Evolutionary conservation across 30 jellyfish, hydroid and myxozoan species (phyloP), one percentile per base, ranked within the genome.

Genomic region (Pseudorhiza aurosa): DNA sequence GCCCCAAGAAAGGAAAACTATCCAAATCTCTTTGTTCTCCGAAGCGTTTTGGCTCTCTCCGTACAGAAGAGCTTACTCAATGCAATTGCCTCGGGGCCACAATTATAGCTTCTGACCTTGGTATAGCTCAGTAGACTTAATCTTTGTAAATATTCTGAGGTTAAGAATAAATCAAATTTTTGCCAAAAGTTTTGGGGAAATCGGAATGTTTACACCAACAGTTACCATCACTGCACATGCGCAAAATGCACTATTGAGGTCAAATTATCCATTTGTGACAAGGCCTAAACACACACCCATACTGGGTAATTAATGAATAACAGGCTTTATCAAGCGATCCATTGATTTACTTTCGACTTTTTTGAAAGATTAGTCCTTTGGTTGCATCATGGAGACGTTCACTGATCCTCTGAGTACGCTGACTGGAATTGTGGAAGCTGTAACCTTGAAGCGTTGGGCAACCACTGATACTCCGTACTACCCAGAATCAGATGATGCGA

Each of bases 361-460:
- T 53, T 17, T 53, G 67, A 18, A 2, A 10, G 6, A 21, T 4
- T 18, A 15, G 14, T 2, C n/a, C 17, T 17, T 22, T 15, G 14
- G 5, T 21, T 9, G 5, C 19, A 53, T 19, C 22, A 77, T 77
- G 89, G 89, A 77, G 29, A 27, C 81, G 31, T 62, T 77, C 50
- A 59, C 51, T 76, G 98, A 92, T 47, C 98, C 98, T 4, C 83
- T 92, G 62, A 80, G 96, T 32, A 47, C 95, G 42, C 49, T 78
- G 29, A 77, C 96, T 18, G 98, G 98, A 10, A 77, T 92, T n/a
- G 88, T 70, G 10, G 98, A 92, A 25, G 95, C 98, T 2, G 87
- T 72, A 4, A 32, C 88, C 17, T 42, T 92, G 77, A 82, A 86
- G 51, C 68, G 87, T 15, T 92, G 98, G 98, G 51, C 93, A 12